phyloP scores from a whole-genome alignment of 1,140 invertebrate species.

The Ceratoteleas bidentatus region DNA sequence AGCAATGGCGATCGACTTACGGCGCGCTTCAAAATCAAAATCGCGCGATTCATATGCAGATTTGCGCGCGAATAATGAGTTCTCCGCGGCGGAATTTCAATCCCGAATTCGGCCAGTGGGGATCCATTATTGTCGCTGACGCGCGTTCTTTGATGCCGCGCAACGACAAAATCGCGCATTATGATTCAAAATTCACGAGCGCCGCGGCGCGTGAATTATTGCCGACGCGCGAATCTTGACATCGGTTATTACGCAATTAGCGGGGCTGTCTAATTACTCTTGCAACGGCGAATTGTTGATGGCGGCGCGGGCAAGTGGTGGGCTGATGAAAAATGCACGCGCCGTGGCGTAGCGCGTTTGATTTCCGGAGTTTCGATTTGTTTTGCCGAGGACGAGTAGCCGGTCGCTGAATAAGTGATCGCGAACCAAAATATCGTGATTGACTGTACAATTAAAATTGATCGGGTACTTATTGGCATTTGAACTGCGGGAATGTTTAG shows the following conservation, averaged over 20 bases:
- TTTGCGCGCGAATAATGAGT: conserved; percentile 49
- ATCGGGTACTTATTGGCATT: conserved; percentile 51
- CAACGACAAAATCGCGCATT: conserved; percentile 26
- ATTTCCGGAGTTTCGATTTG: conserved; percentile 31
- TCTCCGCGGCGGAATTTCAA: conserved; percentile 13
- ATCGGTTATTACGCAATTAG: not conserved
- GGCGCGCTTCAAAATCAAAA: conserved; percentile 30
- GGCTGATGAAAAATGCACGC: not conserved
- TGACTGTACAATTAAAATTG: conserved; percentile 44
- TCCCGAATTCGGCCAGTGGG: conserved; percentile 16
- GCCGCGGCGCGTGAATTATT: not conserved
- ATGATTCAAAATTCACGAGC: not conserved
- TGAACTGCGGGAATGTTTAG: conserved; percentile 42
- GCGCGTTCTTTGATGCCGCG: conserved; percentile 27
- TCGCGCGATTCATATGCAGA: conserved; percentile 42
- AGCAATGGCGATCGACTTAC: conserved; percentile 39
- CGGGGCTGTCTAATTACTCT: not conserved
- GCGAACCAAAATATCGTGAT: conserved; percentile 43
- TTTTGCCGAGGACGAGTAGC: conserved; percentile 1
- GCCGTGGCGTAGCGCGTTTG: not conserved
- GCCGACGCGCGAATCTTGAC: not conserved
- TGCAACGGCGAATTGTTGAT: conserved; percentile 7
- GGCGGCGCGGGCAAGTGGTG: not conserved
- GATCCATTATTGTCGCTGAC: conserved; percentile 26
- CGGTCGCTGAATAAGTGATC: conserved; percentile 41